Evolutionary conservation across 2,113 vertebrate genomes (phyloP).

Genomic region (Myotis yumanensis): DNA sequence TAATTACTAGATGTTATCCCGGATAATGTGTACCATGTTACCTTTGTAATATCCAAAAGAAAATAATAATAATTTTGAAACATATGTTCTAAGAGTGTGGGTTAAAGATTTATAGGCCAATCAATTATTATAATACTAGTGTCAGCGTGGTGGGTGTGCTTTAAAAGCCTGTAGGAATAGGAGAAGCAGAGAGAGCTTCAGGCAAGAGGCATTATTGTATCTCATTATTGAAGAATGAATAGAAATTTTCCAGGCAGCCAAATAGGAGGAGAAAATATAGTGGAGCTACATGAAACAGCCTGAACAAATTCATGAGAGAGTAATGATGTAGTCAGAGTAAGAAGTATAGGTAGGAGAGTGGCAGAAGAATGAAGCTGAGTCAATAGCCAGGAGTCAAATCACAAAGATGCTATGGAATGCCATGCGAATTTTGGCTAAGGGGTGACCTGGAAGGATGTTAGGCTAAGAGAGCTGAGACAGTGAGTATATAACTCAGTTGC

Average conservation of each 20-base stretch:
- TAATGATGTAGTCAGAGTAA: background rate
- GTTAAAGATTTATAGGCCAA: background rate
- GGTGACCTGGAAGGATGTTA: background rate
- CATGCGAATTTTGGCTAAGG: background rate
- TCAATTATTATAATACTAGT: background rate
- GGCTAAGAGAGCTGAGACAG: background rate
- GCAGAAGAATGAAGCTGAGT: background rate
- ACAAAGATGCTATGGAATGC: background rate
- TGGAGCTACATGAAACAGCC: background rate
- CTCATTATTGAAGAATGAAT: background rate
- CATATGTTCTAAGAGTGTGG: background rate
- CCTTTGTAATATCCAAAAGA: background rate
- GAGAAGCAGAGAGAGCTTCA: background rate
- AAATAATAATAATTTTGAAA: conserved; percentile 33
- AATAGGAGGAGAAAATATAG: background rate
- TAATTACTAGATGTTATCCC: background rate
- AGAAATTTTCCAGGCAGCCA: background rate
- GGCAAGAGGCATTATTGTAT: background rate
- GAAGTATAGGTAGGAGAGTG: background rate
- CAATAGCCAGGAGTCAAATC: background rate
- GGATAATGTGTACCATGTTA: background rate
- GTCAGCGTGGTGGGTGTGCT: background rate
- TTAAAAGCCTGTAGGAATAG: background rate
- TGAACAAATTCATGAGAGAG: background rate
- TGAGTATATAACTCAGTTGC: background rate